A percentile compares a stretch with the other conserved stretches of the same genome.
These are phyloP conservation scores for Dipodomys spectabilis DNA, from an alignment of 2,113 vertebrate genomes.

Conservation along the genomic window DNA sequence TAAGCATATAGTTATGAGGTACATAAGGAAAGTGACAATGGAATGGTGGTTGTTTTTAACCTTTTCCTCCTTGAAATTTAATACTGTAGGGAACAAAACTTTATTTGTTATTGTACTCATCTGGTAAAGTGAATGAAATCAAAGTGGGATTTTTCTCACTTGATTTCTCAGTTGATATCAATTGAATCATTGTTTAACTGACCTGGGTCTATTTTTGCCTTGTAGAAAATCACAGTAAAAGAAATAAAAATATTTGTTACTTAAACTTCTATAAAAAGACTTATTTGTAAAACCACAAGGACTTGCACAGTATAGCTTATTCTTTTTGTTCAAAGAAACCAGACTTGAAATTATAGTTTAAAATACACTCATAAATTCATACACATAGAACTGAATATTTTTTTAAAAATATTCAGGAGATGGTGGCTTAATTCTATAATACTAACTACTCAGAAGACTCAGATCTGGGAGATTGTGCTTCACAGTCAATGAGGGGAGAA, in stretches of 20 bases:
- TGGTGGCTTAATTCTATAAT: too few species aligned
- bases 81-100: constrained; percentile 21
- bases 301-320: neutral
- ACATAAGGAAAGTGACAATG: neutral
- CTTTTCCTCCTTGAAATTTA: neutral
- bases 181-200: constrained; percentile 22
- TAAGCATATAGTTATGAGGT: neutral
- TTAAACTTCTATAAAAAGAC: neutral
- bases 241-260: neutral
- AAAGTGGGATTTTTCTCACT: neutral
- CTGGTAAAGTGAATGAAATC: neutral
- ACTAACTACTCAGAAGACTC: too few species aligned
- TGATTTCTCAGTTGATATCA: neutral
- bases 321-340: constrained; percentile 40
- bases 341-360: constrained; percentile 34
- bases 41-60: neutral
- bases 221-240: constrained; percentile 35
- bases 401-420: too few species aligned
- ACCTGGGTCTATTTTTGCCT: neutral
- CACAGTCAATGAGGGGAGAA: too few species aligned
- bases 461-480: too few species aligned
- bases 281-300: neutral
- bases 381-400: constrained; percentile 5
- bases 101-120: neutral
- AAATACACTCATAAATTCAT: neutral